phyloP scores from a whole-genome alignment of 1,140 invertebrate species.

The Drosophila watanabei region DNA sequence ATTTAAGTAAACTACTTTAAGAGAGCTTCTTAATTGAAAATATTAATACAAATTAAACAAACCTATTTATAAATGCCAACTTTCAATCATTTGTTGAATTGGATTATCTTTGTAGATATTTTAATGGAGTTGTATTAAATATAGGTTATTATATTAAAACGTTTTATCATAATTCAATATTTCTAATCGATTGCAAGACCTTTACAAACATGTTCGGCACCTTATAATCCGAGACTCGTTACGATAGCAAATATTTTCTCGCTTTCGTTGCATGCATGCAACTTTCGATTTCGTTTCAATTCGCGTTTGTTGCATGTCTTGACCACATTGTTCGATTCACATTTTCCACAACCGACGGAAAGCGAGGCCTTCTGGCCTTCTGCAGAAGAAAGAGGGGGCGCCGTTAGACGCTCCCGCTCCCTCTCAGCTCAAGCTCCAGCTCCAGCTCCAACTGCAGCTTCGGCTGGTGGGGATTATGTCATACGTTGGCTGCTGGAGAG shows the following conservation, averaged over 20 bases:
- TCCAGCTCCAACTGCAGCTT: neutral
- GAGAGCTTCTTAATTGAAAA: no score
- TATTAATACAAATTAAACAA: no score
- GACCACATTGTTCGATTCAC: constrained; percentile 73
- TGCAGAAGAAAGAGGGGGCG: constrained; percentile 16
- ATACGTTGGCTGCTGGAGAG: constrained; percentile 54
- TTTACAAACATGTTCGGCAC: constrained; percentile 30
- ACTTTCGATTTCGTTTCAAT: constrained; percentile 81
- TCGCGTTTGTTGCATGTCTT: constrained; percentile 81
- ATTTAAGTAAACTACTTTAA: no score
- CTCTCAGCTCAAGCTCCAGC: neutral
- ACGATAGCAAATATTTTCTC: constrained; percentile 63
- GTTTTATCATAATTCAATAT: neutral
- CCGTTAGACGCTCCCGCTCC: constrained; percentile 51
- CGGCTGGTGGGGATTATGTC: constrained; percentile 66
- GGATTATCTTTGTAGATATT: no score
- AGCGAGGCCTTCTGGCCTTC: constrained; percentile 23
- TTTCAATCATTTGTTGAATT: no score
- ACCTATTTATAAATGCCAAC: no score
- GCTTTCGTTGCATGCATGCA: constrained; percentile 69
- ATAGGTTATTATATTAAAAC: neutral
- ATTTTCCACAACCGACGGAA: constrained; percentile 40
- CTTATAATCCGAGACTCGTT: constrained; percentile 43
- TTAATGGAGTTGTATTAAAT: no score
- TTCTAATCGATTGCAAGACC: neutral